phyloP scores from a whole-genome alignment of 2,113 vertebrate species.

The Sardina pilchardus region DNA sequence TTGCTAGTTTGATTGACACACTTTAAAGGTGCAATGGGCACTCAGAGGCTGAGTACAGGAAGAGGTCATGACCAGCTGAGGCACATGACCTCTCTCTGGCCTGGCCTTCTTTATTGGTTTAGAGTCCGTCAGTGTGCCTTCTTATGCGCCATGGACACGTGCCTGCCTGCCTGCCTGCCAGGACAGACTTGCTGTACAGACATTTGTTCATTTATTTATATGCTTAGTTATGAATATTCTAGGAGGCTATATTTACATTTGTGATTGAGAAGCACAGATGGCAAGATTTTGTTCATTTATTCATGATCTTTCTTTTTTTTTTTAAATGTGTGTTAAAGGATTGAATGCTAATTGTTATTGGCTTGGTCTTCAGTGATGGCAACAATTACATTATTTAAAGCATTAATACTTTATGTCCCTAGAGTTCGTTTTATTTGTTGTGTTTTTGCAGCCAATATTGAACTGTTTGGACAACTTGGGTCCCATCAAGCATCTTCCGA shows the following conservation, averaged over 20 bases:
- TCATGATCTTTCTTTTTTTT: background rate
- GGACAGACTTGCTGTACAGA: background rate
- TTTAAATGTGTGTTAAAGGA: background rate
- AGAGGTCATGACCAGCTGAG: background rate
- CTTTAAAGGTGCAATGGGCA: background rate
- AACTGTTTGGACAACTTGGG: background rate
- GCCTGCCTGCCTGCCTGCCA: too few relatives aligned
- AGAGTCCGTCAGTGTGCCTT: background rate
- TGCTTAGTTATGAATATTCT: background rate
- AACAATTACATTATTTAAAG: background rate
- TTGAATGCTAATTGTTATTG: background rate
- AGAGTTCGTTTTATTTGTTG: background rate
- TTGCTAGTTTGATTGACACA: background rate
- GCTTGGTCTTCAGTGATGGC: background rate
- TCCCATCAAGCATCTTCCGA: background rate
- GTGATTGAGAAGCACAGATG: background rate
- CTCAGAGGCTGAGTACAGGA: background rate
- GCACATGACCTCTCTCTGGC: background rate
- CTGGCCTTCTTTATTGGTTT: background rate
- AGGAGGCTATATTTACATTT: background rate
- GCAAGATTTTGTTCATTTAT: background rate
- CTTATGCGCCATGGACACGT: too few relatives aligned
- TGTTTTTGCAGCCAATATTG: background rate
- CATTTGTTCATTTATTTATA: background rate
- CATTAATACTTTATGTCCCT: background rate